Evolutionary conservation across 1,140 invertebrate species (phyloP).

Genomic region (Maniola jurtina): DNA sequence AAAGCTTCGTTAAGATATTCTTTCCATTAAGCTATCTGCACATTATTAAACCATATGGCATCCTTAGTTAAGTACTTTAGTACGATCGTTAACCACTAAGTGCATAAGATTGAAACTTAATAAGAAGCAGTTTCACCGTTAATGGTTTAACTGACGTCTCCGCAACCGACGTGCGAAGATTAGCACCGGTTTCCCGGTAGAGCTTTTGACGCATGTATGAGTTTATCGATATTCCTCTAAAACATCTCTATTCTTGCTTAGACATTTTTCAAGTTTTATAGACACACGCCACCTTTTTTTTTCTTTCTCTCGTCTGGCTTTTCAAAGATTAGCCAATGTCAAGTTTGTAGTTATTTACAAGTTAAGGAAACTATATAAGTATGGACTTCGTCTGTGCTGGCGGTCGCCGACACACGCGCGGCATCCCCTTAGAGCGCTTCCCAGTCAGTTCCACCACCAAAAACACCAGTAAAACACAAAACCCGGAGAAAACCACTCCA

Average conservation of each 20-base stretch:
- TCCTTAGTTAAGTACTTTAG: constrained; percentile 26
- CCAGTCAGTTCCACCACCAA: too few relatives aligned
- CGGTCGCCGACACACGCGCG: too few relatives aligned
- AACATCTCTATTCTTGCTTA: neutral
- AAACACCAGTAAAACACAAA: too few relatives aligned
- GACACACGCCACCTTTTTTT: too few relatives aligned
- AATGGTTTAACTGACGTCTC: constrained; percentile 59
- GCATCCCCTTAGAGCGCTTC: too few relatives aligned
- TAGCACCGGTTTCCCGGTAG: constrained; percentile 41
- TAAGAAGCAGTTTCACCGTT: constrained; percentile 59
- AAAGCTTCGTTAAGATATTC: constrained; percentile 4
- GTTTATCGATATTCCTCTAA: constrained; percentile 2
- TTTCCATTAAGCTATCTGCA: constrained; percentile 1
- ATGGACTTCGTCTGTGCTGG: too few relatives aligned
- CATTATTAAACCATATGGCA: constrained; percentile 2
- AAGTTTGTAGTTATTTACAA: too few relatives aligned
- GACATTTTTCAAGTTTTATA: neutral
- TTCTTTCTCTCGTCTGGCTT: too few relatives aligned
- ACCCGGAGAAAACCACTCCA: too few relatives aligned
- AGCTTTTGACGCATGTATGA: neutral
- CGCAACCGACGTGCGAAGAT: constrained; percentile 43
- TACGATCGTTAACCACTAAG: constrained; percentile 44
- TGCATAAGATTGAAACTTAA: constrained; percentile 48
- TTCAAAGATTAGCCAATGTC: too few relatives aligned
- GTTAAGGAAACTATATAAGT: too few relatives aligned